These are phyloP conservation scores for Hoplodrina blanda DNA, from an alignment of 2,888 invertebrate species.

Conservation along the genomic window DNA sequence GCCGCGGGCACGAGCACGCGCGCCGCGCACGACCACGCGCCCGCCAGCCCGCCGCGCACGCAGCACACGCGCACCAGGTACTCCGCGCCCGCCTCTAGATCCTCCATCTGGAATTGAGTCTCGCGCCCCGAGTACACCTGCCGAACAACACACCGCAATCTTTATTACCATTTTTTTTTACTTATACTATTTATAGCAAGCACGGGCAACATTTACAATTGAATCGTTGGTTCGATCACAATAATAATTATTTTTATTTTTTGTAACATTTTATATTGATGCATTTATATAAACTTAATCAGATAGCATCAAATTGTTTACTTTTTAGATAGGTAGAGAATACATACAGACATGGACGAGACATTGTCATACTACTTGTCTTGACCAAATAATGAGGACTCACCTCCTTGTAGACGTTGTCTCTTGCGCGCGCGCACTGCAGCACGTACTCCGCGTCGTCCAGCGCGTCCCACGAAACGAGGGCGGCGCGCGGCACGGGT, in stretches of 20 bases:
- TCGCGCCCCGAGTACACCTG: slow-evolving; percentile 93
- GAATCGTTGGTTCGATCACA: too few relatives aligned
- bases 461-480: slow-evolving; percentile 84
- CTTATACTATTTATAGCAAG: background rate
- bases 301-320: too few relatives aligned
- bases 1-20: slow-evolving; percentile 84
- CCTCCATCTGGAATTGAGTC: slow-evolving; percentile 91
- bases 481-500: slow-evolving; percentile 80
- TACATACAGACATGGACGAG: too few relatives aligned
- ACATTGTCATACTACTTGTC: too few relatives aligned
- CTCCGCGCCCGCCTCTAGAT: slow-evolving; percentile 94
- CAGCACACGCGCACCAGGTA: slow-evolving; percentile 95
- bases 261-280: too few relatives aligned
- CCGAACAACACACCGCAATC: background rate
- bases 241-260: too few relatives aligned
- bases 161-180: background rate
- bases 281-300: too few relatives aligned
- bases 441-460: slow-evolving; percentile 94
- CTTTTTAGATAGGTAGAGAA: too few relatives aligned
- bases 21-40: slow-evolving; percentile 93
- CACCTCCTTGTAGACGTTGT: slow-evolving; percentile 81
- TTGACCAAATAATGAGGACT: slow-evolving; percentile 6
- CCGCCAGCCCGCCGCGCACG: slow-evolving; percentile 92
- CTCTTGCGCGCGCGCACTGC: slow-evolving; percentile 90
- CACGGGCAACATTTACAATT: too few relatives aligned